Evolutionary conservation across 1,140 invertebrate species (phyloP), one percentile per base, ranked within the genome.

Genomic region (Drosophila suzukii): DNA sequence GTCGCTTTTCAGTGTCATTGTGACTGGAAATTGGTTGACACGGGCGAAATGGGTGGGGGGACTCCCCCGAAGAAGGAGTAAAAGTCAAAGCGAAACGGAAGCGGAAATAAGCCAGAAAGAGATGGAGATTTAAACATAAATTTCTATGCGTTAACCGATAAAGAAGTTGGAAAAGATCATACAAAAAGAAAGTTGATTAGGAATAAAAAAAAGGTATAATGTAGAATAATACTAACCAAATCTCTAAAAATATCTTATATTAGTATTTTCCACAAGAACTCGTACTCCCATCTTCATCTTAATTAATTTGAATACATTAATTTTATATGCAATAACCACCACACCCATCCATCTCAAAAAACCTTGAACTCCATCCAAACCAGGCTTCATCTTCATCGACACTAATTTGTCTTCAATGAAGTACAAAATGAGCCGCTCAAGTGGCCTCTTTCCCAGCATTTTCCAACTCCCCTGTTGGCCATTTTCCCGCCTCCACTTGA

Each of bases 341-440:
- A 43, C 3, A 15, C 12, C 12, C 4, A 12, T 27, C 24, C 13
- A 30, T 30, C 30, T 2, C 12, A 30, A 30, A 50, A 32, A 32
- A 24, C 27, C 8, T 10, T 20, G 20, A 20, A 54, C 17, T 58
- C 6, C 36, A 20, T 4, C 47, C 20, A 1, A 20, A 20, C 20
- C 20, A 46, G 24, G 43, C 17, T 53, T 30, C 41, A 46, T 73
- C 71, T 83, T 50, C 63, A 83, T 88, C 72, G 83, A 88, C 83
- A 80, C 79, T 88, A 89, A 88, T 88, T 88, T 88, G 83, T 71
- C 77, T 75, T 79, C 83, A 89, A 88, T 88, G 67, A 66, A 75
- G 76, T 58, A 63, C 62, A 49, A 76, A 78, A 82, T 82, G 68
- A 65, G 44, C 46, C 59, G 58, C 63, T 78, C 78, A 63, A 86